Percentiles rank a stretch among this genome's conserved stretches.
phyloP scores from a whole-genome alignment of 1,140 invertebrate species.

The Sycophila sp. region DNA sequence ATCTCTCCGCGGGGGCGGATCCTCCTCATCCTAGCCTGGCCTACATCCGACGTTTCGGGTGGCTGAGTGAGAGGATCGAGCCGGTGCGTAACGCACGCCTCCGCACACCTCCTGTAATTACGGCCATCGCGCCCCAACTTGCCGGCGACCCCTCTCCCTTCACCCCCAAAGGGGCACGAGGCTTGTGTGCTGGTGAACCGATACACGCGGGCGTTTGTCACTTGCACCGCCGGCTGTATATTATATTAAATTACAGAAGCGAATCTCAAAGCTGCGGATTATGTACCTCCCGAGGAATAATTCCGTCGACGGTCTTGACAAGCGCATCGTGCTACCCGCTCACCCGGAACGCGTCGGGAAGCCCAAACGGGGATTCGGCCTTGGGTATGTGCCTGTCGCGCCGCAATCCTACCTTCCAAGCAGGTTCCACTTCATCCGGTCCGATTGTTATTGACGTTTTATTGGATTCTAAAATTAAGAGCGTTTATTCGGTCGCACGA shows the following conservation, averaged over 20 bases:
- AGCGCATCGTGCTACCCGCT: too few species aligned
- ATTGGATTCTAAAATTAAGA: too few species aligned
- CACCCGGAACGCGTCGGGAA: too few species aligned
- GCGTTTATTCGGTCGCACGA: too few species aligned
- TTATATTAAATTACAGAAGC: constrained; percentile 21
- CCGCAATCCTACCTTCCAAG: too few species aligned
- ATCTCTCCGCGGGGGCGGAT: neutral
- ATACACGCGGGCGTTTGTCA: too few species aligned
- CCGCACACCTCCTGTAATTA: constrained; percentile 15
- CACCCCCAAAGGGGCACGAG: neutral
- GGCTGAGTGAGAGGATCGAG: neutral
- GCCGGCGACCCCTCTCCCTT: too few species aligned
- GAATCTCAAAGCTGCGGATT: constrained; percentile 25
- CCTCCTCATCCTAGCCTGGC: neutral
- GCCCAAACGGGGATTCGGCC: too few species aligned
- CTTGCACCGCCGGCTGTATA: constrained; percentile 2
- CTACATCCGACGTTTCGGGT: neutral
- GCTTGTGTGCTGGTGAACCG: too few species aligned
- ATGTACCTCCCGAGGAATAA: neutral
- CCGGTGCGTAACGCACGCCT: neutral
- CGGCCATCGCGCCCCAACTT: neutral
- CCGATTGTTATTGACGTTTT: too few species aligned
- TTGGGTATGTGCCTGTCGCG: neutral
- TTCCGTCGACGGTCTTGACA: neutral
- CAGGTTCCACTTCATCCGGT: too few species aligned